Conservation (phyloP, 2,888 invertebrate species). For the Dilophus febrilis region DNA sequence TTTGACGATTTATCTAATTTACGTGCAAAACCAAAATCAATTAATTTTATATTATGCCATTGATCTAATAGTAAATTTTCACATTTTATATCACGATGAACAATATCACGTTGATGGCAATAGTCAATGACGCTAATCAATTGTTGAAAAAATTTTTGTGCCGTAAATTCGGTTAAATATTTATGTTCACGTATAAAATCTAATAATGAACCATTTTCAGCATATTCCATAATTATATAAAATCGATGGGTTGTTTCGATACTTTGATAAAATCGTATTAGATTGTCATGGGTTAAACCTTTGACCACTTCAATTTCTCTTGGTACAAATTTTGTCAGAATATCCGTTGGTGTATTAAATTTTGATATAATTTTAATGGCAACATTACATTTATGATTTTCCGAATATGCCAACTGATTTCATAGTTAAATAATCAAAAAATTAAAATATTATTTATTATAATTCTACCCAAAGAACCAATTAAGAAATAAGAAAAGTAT, state of each 20-base stretch:
- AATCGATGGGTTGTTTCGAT: conserved; percentile 74
- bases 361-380: conserved; percentile 74
- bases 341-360: conserved; percentile 64
- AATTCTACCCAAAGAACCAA: too few relatives aligned
- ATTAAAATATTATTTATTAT: not conserved
- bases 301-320: conserved; percentile 72
- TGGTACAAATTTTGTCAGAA: conserved; percentile 61
- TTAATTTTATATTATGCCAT: conserved; percentile 52
- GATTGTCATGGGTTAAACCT: conserved; percentile 58
- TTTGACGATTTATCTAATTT: conserved; percentile 18
- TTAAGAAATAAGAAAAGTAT: too few relatives aligned
- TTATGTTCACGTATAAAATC: conserved; percentile 58
- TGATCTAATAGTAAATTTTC: conserved; percentile 63
- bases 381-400: conserved; percentile 52
- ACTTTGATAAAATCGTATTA: conserved; percentile 65
- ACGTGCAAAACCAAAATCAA: conserved; percentile 70
- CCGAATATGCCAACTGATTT: conserved; percentile 50
- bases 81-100: conserved; percentile 64
- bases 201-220: conserved; percentile 60
- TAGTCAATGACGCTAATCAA: conserved; percentile 58
- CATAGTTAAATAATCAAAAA: not conserved
- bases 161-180: conserved; percentile 48
- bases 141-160: conserved; percentile 55
- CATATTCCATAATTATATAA: conserved; percentile 72
- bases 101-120: conserved; percentile 62